Evolutionary conservation across 2,888 invertebrate species (phyloP).

Genomic region (Drosophila eohydei): DNA sequence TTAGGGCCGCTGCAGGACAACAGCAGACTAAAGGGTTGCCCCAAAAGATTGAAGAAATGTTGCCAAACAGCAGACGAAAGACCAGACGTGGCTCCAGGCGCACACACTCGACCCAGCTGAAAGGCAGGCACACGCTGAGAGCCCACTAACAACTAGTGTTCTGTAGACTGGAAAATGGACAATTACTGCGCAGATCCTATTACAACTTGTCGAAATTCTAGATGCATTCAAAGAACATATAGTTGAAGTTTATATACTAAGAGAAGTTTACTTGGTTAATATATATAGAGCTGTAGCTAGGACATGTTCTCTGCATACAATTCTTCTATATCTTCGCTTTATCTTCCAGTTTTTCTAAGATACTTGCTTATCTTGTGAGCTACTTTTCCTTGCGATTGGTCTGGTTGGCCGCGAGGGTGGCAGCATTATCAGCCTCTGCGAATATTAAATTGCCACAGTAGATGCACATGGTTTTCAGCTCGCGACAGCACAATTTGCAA

Average conservation of each 20-base stretch:
- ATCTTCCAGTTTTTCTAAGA: no score
- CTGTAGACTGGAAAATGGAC: slow-evolving; percentile 67
- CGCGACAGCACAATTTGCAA: slow-evolving; percentile 50
- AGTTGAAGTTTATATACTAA: background rate
- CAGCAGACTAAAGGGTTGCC: slow-evolving; percentile 34
- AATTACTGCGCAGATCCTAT: slow-evolving; percentile 56
- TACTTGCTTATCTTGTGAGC: background rate
- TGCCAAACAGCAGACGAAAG: slow-evolving; percentile 52
- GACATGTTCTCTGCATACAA: background rate
- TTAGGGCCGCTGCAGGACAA: slow-evolving; percentile 35
- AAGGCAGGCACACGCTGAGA: slow-evolving; percentile 8
- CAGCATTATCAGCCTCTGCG: no score
- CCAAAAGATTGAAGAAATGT: slow-evolving; percentile 44
- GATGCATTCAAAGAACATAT: background rate
- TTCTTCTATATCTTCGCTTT: no score
- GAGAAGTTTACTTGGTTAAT: background rate
- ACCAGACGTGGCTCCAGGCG: slow-evolving; percentile 61
- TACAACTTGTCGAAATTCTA: slow-evolving; percentile 17
- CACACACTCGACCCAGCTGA: slow-evolving; percentile 22
- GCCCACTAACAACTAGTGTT: slow-evolving; percentile 52
- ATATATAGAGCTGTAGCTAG: background rate
- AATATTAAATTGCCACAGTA: slow-evolving; percentile 29
- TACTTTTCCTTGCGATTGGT: slow-evolving; percentile 16
- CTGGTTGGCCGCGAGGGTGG: background rate
- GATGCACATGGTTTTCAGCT: slow-evolving; percentile 41